phyloP scores from a whole-genome alignment of 2,797 vertebrate genomes.

The Neosilurus hyrtlii region DNA sequence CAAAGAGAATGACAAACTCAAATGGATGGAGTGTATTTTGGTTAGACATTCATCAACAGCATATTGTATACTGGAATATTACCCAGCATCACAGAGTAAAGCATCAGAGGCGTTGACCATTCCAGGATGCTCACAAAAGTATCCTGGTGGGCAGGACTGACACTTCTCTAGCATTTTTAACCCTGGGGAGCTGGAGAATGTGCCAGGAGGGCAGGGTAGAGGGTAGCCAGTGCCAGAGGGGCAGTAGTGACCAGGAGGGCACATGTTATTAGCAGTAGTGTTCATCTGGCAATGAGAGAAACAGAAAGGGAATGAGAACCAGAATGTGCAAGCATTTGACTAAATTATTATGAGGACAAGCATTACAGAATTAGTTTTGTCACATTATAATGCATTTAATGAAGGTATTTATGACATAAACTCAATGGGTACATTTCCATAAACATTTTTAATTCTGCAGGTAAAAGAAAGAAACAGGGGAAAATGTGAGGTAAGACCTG shows the following conservation, averaged over 20 bases:
- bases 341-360: too few species aligned
- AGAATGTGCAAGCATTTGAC: not conserved
- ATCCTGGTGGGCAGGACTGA: slow-evolving; percentile 78
- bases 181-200: slow-evolving; percentile 74
- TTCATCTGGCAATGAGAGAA: slow-evolving; percentile 71
- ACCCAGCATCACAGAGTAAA: slow-evolving; percentile 81
- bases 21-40: slow-evolving; percentile 41
- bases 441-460: too few species aligned
- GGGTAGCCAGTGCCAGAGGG: slow-evolving; percentile 77
- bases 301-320: slow-evolving; percentile 5
- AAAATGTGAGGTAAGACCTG: too few species aligned
- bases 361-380: too few species aligned
- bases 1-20: slow-evolving; percentile 11
- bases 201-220: slow-evolving; percentile 80
- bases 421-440: too few species aligned
- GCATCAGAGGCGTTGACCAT: slow-evolving; percentile 70
- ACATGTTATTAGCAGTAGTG: slow-evolving; percentile 72
- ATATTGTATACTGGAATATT: slow-evolving; percentile 41
- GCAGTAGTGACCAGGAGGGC: slow-evolving; percentile 85
- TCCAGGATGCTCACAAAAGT: slow-evolving; percentile 77
- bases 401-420: too few species aligned
- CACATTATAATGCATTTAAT: too few species aligned
- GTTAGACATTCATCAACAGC: slow-evolving; percentile 16
- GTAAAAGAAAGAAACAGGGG: too few species aligned
- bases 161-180: slow-evolving; percentile 75